Evolutionary conservation across 1,140 invertebrate species (phyloP).

Genomic region (Penaeus japonicus): DNA sequence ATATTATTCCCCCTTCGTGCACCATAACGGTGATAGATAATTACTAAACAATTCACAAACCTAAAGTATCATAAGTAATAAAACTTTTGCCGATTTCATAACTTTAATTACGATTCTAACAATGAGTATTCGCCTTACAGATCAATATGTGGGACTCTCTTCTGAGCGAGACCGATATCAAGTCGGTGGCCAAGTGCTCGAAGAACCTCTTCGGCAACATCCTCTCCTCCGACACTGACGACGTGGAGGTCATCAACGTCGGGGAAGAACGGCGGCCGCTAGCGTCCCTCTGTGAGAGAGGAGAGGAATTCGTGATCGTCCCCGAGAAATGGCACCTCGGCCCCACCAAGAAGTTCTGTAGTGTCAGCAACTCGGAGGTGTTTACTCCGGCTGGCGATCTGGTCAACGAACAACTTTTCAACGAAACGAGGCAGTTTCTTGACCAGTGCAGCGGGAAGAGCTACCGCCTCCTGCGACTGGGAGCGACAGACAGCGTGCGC

Average conservation of each 20-base stretch:
- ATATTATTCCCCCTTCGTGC: no score
- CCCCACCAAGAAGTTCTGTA: constrained; percentile 14
- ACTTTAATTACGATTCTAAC: no score
- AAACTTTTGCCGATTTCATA: background rate
- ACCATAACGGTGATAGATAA: no score
- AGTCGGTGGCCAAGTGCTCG: constrained; percentile 4
- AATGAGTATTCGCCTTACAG: background rate
- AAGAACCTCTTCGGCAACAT: constrained; percentile 26
- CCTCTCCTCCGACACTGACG: constrained; percentile 15
- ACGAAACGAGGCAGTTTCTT: constrained; percentile 8
- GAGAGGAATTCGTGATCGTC: constrained; percentile 7
- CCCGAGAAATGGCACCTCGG: constrained; percentile 29
- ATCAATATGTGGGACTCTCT: constrained; percentile 38
- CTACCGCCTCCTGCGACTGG: constrained; percentile 26
- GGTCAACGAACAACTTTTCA: constrained; percentile 24
- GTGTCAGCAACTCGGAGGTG: constrained; percentile 30
- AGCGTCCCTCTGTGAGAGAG: background rate
- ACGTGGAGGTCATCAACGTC: constrained; percentile 26
- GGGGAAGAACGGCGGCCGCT: background rate
- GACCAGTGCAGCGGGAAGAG: constrained; percentile 28
- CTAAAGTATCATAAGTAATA: no score
- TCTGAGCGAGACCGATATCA: constrained; percentile 8
- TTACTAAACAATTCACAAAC: no score
- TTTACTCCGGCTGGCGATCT: background rate
- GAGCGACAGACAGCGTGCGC: constrained; percentile 9